Percentiles rank a stretch among this genome's conserved stretches.
These are phyloP conservation scores for Peromyscus maniculatus DNA, from an alignment of 2,113 vertebrate genomes.

Conservation along the genomic window DNA sequence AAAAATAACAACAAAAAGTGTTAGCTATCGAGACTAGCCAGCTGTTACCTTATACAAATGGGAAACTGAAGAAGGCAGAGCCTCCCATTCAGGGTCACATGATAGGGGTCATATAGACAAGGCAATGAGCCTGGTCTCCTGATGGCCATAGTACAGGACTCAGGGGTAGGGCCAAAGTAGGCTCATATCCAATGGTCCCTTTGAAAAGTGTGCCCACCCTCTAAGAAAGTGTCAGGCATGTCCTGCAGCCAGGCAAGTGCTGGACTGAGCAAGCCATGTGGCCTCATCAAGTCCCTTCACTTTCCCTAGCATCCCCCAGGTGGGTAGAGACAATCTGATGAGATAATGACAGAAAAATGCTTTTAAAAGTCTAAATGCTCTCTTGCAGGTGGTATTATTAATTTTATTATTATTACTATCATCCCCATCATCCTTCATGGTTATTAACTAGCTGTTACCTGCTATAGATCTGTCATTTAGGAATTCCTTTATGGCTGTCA, in stretches of 20 bases:
- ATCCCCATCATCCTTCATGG: slow-evolving; percentile 52
- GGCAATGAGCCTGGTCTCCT: not conserved
- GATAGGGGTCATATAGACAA: not conserved
- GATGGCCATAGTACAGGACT: fast-evolving
- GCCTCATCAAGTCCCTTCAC: not conserved
- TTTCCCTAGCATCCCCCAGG: not conserved
- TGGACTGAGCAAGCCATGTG: not conserved
- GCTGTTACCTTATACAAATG: not conserved
- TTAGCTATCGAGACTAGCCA: not conserved
- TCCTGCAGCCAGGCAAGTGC: not conserved
- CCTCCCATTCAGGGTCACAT: not conserved
- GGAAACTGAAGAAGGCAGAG: not conserved
- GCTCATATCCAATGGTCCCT: not conserved
- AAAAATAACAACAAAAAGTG: not conserved
- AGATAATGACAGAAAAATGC: slow-evolving; percentile 16
- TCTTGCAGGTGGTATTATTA: slow-evolving; percentile 66
- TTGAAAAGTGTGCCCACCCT: not conserved
- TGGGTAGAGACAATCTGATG: not conserved
- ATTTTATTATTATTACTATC: slow-evolving; percentile 70
- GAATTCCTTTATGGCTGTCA: slow-evolving; percentile 75
- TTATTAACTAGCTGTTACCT: slow-evolving; percentile 81
- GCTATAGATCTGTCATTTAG: slow-evolving; percentile 73
- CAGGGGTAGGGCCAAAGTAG: not conserved
- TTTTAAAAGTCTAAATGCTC: slow-evolving; percentile 66
- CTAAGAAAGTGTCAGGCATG: not conserved